A percentile compares a stretch with the other conserved stretches of the same genome.
Evolutionary conservation across 2,113 vertebrate genomes (phyloP).

Genomic region (Fregetta grallaria): DNA sequence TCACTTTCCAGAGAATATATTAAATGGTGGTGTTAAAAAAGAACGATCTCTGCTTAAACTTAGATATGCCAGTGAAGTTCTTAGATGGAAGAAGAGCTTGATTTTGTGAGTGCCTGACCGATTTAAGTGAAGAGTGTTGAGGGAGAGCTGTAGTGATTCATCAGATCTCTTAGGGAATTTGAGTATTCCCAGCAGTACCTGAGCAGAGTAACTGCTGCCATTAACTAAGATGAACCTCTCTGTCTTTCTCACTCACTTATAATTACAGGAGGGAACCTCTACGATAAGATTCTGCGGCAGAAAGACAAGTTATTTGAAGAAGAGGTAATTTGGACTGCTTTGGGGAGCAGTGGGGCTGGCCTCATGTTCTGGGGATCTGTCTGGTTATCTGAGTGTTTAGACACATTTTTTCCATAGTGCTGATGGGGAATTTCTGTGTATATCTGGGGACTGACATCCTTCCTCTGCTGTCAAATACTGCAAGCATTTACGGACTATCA

Average conservation of each 20-base stretch:
- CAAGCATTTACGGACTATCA: not conserved
- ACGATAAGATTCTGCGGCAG: slow-evolving; percentile 94
- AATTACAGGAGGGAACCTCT: slow-evolving; percentile 92
- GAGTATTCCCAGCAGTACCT: not conserved
- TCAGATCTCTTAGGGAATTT: not conserved
- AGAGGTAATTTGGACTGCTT: slow-evolving; percentile 79
- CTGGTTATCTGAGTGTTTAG: not conserved
- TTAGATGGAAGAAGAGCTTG: not conserved
- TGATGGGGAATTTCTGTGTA: not conserved
- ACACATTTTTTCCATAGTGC: not conserved
- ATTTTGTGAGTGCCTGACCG: not conserved
- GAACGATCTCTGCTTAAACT: not conserved
- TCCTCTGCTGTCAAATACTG: not conserved
- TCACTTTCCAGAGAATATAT: not conserved
- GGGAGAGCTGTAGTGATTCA: not conserved
- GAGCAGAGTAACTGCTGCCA: not conserved
- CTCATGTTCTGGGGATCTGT: not conserved
- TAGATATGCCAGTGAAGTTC: not conserved
- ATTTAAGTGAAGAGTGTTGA: not conserved
- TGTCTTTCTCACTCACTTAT: slow-evolving; percentile 33
- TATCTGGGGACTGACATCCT: not conserved
- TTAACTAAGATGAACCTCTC: not conserved
- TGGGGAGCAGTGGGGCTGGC: not conserved
- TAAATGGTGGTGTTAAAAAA: not conserved
- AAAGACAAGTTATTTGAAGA: slow-evolving; percentile 90